Evolutionary conservation across 2,113 vertebrate species (phyloP).

Genomic region (Dryoscopus gambensis): DNA sequence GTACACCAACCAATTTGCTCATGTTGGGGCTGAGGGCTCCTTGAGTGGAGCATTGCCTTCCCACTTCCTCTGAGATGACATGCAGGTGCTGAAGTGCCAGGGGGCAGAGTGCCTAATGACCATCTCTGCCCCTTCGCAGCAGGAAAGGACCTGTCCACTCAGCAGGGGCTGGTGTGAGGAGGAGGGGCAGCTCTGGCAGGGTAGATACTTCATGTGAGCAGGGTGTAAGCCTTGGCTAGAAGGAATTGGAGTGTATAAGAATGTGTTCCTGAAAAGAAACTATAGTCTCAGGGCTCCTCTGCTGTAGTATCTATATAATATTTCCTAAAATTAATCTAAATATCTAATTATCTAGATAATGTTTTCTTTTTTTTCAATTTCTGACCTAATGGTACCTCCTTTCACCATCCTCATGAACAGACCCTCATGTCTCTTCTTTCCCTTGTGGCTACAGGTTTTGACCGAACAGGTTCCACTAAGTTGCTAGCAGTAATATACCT

Average conservation of each 20-base stretch:
- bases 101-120: not conserved
- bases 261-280: not conserved
- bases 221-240: not conserved
- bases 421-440: not conserved
- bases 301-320: not conserved
- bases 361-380: not conserved
- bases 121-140: not conserved
- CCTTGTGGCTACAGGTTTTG: not conserved
- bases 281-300: not conserved
- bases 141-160: not conserved
- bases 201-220: not conserved
- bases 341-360: not conserved
- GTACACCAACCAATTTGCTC: not conserved
- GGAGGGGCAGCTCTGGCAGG: not conserved
- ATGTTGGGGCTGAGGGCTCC: not conserved
- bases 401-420: not conserved
- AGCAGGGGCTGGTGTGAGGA: not conserved
- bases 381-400: not conserved
- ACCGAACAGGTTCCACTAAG: not conserved
- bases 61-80: not conserved
- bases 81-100: not conserved
- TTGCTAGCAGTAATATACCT: not conserved
- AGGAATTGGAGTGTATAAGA: not conserved
- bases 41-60: not conserved
- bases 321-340: not conserved